Conservation (phyloP, 2,113 vertebrate genomes). For the Varanus komodoensis region DNA sequence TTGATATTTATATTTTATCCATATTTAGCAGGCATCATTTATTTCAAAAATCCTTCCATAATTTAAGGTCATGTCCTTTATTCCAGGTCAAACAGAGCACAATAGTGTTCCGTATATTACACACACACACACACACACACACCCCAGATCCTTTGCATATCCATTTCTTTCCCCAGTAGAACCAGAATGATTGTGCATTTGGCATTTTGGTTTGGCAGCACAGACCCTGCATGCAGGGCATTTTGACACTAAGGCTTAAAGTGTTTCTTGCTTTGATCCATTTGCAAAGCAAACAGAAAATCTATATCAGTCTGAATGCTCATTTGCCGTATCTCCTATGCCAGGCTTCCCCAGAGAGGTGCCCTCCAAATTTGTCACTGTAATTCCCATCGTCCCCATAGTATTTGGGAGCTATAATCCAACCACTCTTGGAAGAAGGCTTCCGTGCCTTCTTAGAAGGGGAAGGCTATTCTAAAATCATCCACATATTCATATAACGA, state of each 20-base stretch:
- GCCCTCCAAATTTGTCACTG: not conserved
- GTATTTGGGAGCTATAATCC: not conserved
- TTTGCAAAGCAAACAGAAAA: not conserved
- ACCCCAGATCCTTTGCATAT: not conserved
- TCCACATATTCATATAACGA: not conserved
- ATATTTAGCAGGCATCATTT: not conserved
- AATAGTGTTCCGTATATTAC: not conserved
- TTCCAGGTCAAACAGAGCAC: not conserved
- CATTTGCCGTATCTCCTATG: not conserved
- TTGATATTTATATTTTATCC: not conserved
- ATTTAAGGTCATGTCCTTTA: slow-evolving; percentile 8
- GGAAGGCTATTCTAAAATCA: not conserved
- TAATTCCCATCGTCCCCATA: not conserved
- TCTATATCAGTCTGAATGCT: not conserved
- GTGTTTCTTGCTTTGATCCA: not conserved
- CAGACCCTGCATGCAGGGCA: not conserved
- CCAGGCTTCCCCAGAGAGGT: not conserved
- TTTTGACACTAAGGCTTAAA: not conserved
- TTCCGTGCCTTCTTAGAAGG: too few relatives aligned
- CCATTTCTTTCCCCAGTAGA: not conserved
- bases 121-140: not conserved
- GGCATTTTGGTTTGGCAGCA: not conserved
- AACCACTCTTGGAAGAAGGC: not conserved
- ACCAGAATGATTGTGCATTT: not conserved
- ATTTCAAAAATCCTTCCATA: not conserved